Evolutionary conservation across 2,888 invertebrate species (phyloP).

Genomic region (Aleiodes testaceus): DNA sequence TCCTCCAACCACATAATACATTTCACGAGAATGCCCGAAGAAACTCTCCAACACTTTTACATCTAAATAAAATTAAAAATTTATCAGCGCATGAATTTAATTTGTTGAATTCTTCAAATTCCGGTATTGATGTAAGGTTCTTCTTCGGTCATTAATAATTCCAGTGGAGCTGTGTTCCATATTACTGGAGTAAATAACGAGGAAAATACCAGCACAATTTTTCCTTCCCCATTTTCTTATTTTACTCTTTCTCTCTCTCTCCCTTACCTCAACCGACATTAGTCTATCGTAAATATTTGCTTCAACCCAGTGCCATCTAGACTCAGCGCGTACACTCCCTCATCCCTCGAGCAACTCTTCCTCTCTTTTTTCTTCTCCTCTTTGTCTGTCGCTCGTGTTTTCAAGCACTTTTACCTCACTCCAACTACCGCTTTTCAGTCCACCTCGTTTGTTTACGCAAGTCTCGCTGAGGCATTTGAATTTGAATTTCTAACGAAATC

Average conservation of each 20-base stretch:
- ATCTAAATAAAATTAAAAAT: conserved; percentile 7
- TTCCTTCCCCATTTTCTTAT: not conserved
- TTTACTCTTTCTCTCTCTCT: conserved; percentile 4
- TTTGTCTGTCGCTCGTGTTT: conserved; percentile 27
- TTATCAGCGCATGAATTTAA: not conserved
- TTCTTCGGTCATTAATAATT: conserved; percentile 41
- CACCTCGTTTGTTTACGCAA: conserved; percentile 57
- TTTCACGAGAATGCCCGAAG: not conserved
- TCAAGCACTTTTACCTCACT: conserved; percentile 36
- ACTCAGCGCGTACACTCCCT: conserved; percentile 44
- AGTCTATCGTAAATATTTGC: conserved; percentile 67
- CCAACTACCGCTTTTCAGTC: conserved; percentile 36
- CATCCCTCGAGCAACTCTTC: conserved; percentile 22
- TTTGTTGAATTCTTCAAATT: conserved; percentile 23
- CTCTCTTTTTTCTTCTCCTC: conserved; percentile 6
- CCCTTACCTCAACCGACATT: conserved; percentile 30
- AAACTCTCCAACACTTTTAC: not conserved
- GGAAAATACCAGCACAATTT: conserved; percentile 42
- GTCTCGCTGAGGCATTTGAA: conserved; percentile 61
- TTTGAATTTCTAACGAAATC: conserved; percentile 54
- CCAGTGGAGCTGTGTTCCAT: conserved; percentile 48
- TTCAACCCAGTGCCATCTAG: conserved; percentile 48
- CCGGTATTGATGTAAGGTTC: not conserved
- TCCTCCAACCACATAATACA: conserved; percentile 1
- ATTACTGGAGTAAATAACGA: conserved; percentile 62